phyloP scores from a whole-genome alignment of 2,113 vertebrate genomes.

The Ceyx cyanopectus region DNA sequence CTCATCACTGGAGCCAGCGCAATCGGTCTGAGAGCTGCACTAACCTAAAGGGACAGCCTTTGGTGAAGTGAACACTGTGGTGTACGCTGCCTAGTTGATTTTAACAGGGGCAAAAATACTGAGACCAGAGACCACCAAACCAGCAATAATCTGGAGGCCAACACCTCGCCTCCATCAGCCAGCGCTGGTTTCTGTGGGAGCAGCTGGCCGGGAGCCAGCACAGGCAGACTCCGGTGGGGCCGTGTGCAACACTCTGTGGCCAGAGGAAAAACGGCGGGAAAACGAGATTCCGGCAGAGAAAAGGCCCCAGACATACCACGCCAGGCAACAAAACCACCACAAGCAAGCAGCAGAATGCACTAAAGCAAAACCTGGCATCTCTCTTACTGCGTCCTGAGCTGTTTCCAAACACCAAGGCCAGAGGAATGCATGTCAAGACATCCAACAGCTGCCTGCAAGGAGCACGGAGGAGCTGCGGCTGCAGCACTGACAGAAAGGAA shows the following conservation, averaged over 20 bases:
- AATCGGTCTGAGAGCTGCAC: not conserved
- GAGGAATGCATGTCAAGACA: not conserved
- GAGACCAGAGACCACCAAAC: not conserved
- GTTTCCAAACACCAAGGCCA: not conserved
- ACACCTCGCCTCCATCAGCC: not conserved
- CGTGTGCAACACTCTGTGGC: not conserved
- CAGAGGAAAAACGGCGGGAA: not conserved
- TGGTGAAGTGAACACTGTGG: not conserved
- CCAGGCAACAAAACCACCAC: not conserved
- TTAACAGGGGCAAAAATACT: fast-evolving
- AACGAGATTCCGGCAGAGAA: not conserved
- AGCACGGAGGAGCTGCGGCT: not conserved
- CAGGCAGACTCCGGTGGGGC: not conserved
- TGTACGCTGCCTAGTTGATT: not conserved
- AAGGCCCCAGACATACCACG: not conserved
- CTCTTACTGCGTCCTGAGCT: not conserved
- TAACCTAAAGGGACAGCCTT: not conserved
- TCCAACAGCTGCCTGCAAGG: not conserved
- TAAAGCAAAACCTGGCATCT: not conserved
- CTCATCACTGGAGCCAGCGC: not conserved
- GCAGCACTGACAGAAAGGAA: not conserved
- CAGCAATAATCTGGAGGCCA: not conserved
- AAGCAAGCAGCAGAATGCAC: not conserved
- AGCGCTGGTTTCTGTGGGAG: not conserved
- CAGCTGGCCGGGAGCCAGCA: fast-evolving